Evolutionary conservation across 1,140 invertebrate genomes (phyloP), one percentile per base, ranked within the genome.

Genomic region (Drosophila nikananu): DNA sequence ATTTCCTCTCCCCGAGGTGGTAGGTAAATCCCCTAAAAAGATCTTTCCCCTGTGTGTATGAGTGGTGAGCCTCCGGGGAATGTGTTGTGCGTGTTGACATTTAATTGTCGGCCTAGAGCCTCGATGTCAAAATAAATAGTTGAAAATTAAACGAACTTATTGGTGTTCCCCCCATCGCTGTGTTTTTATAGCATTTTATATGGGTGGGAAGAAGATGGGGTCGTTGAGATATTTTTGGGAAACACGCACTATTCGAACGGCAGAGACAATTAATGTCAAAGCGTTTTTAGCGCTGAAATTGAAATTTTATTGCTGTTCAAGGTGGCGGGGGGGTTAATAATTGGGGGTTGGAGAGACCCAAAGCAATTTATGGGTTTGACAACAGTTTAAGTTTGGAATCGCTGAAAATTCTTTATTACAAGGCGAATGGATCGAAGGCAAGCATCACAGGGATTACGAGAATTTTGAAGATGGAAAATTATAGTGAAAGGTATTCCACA

Each of bases 81-180:
- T 67, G 66, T 55, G 70, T 59, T 73, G 67, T 86, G 86, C 86
- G 82, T 86, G 86, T 80, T 91, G 86, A 91, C 86, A 90, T 90
- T 90, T 90, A 90, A 90, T 90, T 90, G 86, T 80, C 86, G 67
- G 68, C 58, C 65, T 39, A 61, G 58, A 72, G 78, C 55, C 72
- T 44, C 54, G 70, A 81, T 90, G 84, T 89, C 86, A 89, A 90
- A 86, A 91, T 86, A 90, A 90, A 90, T 90, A 90, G 89, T 77
- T 77, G 86, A 72, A 81, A 91, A 89, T 89, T 89, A 77, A 90
- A 86, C 73, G 73, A 90, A 90, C 78, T 70, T 80, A 89, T 89
- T 89, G 84, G 52, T 23, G 46, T n/a, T n/a, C n/a, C n/a, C n/a
- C n/a, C n/a, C n/a, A n/a, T 48, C 42, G 78, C 30, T 60, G 61